Base-by-base conservation (phyloP, 2,888 invertebrate genomes). In the Seladonia tumulorum region DNA sequence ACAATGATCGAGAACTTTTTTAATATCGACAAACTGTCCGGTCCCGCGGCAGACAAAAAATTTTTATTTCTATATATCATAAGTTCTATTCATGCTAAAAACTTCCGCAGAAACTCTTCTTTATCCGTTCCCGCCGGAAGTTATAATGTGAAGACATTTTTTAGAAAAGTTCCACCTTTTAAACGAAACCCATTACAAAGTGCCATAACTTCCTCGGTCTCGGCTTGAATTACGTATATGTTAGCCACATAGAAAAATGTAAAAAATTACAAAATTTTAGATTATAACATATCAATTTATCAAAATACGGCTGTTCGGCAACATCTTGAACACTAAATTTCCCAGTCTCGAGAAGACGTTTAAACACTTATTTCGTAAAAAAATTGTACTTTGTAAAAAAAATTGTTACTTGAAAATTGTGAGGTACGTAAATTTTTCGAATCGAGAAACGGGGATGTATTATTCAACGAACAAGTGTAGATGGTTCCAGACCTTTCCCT, bases 401-500 rank as follows among this genome's bases (percentile, higher is more conserved):
- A 5, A 35, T 5, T 35, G 1, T 5, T 35, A 35, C 5, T 35
- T 35, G 35, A 35, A 35, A 35, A 35, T 35, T 5, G 4, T 35
- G 35, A 35, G 35, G 4, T 35, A 35, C 35, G 35, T 35, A 35
- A 4, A 35, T 35, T 35, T 35, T 35, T 35, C 35, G 35, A 35
- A 35, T 4, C n/a, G 35, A 35, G 35, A 35, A 35, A 35, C 35
- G 4, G 35, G 35, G 5, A 35, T 35, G 35, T 35, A 35, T 35
- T 79, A 79, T 70, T 76, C 76, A 75, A 42, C 18, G 45, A 47
- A 47, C 29, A 66, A 35, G 5, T 35, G 42, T 39, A 68, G 81
- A 71, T 63, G 45, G 70, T 53, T 75, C 66, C 8, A 71, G 42
- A 75, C 78, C 84, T 79, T 57, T 83, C 63, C 47, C 78, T 35